Evolutionary conservation across 2,888 invertebrate genomes (phyloP), one percentile per base, ranked within the genome.

Genomic region (Cactoblastis cactorum): DNA sequence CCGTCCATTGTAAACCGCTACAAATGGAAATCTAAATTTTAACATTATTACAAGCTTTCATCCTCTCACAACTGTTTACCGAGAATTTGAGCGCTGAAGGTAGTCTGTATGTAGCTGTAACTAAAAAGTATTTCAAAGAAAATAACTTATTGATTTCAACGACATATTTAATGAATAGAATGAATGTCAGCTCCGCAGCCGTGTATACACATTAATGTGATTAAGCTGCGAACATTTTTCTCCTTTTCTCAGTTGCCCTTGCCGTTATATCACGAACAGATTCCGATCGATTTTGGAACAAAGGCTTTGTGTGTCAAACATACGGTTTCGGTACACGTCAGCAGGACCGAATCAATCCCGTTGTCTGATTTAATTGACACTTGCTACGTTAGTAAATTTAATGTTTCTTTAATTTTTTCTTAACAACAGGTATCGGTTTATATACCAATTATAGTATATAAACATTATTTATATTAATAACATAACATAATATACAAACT

Each of bases 141-240:
- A 43, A 43, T 28, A 14, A 4, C 11, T 28, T 22, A 6, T 22
- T 39, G 22, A 17, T 43, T 43, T 15, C 14, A 14, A 14, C 28
- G 11, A 28, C 28, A 28, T 14, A 24, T 41, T 22, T 28, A 32
- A 43, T 43, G 43, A 28, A 43, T 43, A 8, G 43, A 43, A 43
- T 43, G 43, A 28, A 39, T 12, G 43, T 43, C 43, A 12, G 17
- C 43, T 32, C 24, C 14, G n/a, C n/a, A n/a, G n/a, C 28, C 43
- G 28, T 15, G 43, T 43, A 43, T 28, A 34, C 33, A 46, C 45
- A 46, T 19, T 46, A 46, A 46, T 12, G 34, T 46, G 45, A 46
- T 46, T 46, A 46, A 46, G 18, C 18, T 19, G 45, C 19, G 45
- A 32, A 34, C 45, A 46, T 46, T 46, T 46, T 46, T 46, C 34